A percentile compares a stretch with the other conserved stretches of the same genome.
Conservation (phyloP, 2,888 invertebrate genomes). For the Andrena trimmerana region DNA sequence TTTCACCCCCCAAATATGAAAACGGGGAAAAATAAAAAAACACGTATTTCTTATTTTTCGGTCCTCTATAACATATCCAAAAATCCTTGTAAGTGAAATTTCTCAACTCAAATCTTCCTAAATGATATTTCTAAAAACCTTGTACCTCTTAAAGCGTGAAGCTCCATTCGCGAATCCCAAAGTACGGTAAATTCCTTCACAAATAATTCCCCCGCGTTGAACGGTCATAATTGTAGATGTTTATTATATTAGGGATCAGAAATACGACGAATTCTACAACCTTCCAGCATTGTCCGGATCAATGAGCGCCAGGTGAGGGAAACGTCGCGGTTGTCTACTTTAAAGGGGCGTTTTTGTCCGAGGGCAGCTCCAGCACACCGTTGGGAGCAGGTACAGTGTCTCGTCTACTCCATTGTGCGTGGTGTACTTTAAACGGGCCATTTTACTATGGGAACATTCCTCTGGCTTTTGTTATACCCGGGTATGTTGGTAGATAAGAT, state of each 20-base stretch:
- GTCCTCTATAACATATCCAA: too few species aligned
- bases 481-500: slow-evolving; percentile 51
- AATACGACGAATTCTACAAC: slow-evolving; percentile 30
- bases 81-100: too few species aligned
- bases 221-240: too few species aligned
- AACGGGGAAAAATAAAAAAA: too few species aligned
- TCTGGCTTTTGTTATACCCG: slow-evolving; percentile 24
- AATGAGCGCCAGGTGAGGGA: neutral
- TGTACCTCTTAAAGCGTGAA: too few species aligned
- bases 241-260: neutral
- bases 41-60: too few species aligned
- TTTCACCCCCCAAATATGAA: too few species aligned
- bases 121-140: too few species aligned
- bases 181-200: too few species aligned
- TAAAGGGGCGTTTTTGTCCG: slow-evolving; percentile 28
- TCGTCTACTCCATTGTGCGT: slow-evolving; percentile 27
- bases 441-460: slow-evolving; percentile 51
- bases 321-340: neutral
- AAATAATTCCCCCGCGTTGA: too few species aligned
- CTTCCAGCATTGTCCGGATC: slow-evolving; percentile 25
- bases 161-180: too few species aligned
- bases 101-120: too few species aligned
- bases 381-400: slow-evolving; percentile 20
- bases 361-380: neutral
- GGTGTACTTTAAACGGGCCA: slow-evolving; percentile 47